These are phyloP conservation scores for Panurus biarmicus DNA, from an alignment of 2,113 vertebrate genomes.

Conservation along the genomic window DNA sequence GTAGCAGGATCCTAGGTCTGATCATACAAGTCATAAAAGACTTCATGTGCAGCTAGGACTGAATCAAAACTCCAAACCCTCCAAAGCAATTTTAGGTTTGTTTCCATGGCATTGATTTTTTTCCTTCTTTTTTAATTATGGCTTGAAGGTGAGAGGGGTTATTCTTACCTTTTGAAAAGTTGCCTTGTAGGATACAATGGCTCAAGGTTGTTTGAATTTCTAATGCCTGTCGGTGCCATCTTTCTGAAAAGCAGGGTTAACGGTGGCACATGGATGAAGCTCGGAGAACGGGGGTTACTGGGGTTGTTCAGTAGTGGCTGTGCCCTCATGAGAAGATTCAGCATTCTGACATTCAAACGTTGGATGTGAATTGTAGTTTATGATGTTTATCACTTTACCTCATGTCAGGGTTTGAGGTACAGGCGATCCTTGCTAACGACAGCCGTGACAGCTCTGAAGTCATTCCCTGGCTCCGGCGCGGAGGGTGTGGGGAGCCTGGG, in stretches of 20 bases:
- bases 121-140: background rate
- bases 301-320: background rate
- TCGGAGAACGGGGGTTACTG: fast-evolving
- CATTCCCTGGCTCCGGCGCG: fast-evolving
- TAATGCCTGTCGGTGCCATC: background rate
- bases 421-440: background rate
- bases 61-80: background rate
- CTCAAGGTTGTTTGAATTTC: background rate
- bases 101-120: background rate
- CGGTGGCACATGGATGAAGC: background rate
- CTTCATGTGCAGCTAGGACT: background rate
- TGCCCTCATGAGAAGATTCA: background rate
- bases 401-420: background rate
- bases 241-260: background rate
- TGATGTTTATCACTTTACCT: background rate
- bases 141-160: background rate
- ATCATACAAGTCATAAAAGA: background rate
- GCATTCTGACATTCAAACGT: background rate
- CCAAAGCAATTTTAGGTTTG: background rate
- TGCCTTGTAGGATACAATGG: background rate
- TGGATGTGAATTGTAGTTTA: background rate
- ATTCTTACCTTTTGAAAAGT: background rate
- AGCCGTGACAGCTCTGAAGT: background rate
- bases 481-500: fast-evolving
- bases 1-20: background rate